Evolutionary conservation across 2,888 invertebrate genomes (phyloP).

Genomic region (Rotaria sp.): DNA sequence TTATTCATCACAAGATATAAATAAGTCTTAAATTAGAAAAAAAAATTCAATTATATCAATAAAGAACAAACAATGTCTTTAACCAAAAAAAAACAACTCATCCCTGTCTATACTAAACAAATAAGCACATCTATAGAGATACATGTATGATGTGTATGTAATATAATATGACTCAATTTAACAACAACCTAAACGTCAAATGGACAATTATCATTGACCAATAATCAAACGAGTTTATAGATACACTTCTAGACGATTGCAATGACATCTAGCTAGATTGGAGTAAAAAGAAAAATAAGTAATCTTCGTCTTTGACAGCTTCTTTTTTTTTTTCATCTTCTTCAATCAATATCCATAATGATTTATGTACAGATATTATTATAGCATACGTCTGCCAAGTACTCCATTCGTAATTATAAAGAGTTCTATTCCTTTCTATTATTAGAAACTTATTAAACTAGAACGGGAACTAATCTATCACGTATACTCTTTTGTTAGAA

Average conservation of each 20-base stretch:
- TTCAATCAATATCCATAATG: not conserved
- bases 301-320: not conserved
- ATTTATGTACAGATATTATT: not conserved
- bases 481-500: too few species aligned
- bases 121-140: not conserved
- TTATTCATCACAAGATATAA: not conserved
- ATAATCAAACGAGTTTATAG: not conserved
- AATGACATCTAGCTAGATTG: not conserved
- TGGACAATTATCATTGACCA: not conserved
- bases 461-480: too few species aligned
- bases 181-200: conserved; percentile 8
- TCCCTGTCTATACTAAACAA: conserved; percentile 8
- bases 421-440: too few species aligned
- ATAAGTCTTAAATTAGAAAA: not conserved
- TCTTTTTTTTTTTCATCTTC: not conserved
- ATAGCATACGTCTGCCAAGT: not conserved
- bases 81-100: not conserved
- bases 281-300: not conserved
- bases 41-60: not conserved
- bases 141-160: not conserved
- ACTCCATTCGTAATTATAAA: too few species aligned
- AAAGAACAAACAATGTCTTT: not conserved
- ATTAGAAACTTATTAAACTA: too few species aligned
- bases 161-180: conserved; percentile 22
- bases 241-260: not conserved